Percentiles rank a stretch among this genome's conserved stretches.
These are phyloP conservation scores for Chrysomela aeneicollis DNA, from an alignment of 2,888 invertebrate genomes.

Conservation along the genomic window DNA sequence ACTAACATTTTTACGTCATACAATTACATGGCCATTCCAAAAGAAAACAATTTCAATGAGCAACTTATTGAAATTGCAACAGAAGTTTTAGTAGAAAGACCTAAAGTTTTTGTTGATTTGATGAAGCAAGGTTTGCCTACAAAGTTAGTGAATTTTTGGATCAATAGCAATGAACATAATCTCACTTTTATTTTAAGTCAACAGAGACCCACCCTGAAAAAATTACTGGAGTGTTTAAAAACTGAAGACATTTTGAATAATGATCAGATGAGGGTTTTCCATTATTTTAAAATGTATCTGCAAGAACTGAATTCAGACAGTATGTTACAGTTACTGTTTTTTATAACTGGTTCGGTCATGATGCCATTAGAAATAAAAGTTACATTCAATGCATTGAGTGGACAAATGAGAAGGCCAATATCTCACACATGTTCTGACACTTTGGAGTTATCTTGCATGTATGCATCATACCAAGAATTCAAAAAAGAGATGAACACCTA, in stretches of 20 bases:
- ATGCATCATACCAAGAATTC: constrained; percentile 4
- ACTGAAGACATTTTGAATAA: constrained; percentile 7
- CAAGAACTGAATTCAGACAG: neutral
- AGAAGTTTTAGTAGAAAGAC: neutral
- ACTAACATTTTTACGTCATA: neutral
- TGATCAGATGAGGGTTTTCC: neutral
- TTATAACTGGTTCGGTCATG: constrained; percentile 3
- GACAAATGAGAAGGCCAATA: constrained; percentile 4
- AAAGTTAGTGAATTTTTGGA: constrained; percentile 6
- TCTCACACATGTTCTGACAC: constrained; percentile 2
- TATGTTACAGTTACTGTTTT: constrained; percentile 3
- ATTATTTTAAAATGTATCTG: constrained; percentile 6
- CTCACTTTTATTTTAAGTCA: constrained; percentile 7
- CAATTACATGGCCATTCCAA: too few relatives aligned
- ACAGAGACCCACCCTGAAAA: constrained; percentile 10
- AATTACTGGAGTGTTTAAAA: too few relatives aligned
- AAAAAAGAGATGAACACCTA: constrained; percentile 3
- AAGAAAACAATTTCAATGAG: neutral
- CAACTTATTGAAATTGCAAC: neutral
- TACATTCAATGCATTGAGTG: constrained; percentile 9
- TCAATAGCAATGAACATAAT: neutral
- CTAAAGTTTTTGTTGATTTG: neutral
- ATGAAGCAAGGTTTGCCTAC: neutral
- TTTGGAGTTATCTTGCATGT: constrained; percentile 4
- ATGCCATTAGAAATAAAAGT: constrained; percentile 10